Evolutionary conservation across 2,797 vertebrate genomes (phyloP), one percentile per base, ranked within the genome.

Genomic region (Lepilemur septentrionalis): DNA sequence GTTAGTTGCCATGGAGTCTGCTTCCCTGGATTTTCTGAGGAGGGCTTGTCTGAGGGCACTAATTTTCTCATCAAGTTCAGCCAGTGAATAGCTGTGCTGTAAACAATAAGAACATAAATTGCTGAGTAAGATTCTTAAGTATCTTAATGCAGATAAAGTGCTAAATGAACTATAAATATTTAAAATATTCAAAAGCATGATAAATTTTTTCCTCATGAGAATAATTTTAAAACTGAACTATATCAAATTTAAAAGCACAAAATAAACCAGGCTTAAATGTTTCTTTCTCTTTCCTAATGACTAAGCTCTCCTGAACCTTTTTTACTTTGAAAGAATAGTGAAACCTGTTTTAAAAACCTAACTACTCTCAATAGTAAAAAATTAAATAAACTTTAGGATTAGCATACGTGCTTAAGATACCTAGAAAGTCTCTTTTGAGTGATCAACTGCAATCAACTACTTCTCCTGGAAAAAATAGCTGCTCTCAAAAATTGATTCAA

Each of bases 31-130:
- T 98, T 99, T 99, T 98, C 99, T 99, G 97, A 99, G 98, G 65
- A 99, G 98, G 15, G 99, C 99, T 57, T 99, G 99, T 98, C 99
- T 99, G 98, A 99, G 99, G 22, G 99, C 99, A 95, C 98, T 99
- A 98, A 99, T 99, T 99, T 99, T 99, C 98, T 99, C 99, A 98
- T 99, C 99, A 98, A 99, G 98, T 98, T 99, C 99, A 43, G 99
- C 99, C 98, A 99, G 98, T 79, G 99, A 99, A 98, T 99, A 99
- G 96, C 97, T 99, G 99, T 99, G 98, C 98, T 98, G 97, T 98
- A 98, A 98, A 98, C 73, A 97, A 95, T 91, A 97, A 94, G 96
- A 97, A 85, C 30, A 98, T 94, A 98, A 98, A 98, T 75, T 98
- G 96, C 94, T 95, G 87, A 84, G 94, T 92, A 98, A 97, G 96